Percentiles rank a stretch among this genome's conserved stretches.
phyloP scores from a whole-genome alignment of 1,140 invertebrate species.

The Drosophila subpulchrella region DNA sequence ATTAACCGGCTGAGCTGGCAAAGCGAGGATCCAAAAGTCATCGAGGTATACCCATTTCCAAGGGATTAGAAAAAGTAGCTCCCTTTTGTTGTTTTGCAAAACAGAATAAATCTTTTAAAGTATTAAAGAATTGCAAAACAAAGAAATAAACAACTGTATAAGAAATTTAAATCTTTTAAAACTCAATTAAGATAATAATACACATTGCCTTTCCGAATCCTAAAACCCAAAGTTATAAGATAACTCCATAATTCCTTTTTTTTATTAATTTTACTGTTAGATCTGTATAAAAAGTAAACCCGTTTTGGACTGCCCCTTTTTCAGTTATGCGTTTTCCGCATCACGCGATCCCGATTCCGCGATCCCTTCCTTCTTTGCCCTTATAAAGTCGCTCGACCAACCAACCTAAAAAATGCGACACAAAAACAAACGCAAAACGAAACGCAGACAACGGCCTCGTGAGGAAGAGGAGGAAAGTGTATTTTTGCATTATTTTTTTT shows the following conservation, averaged over 20 bases:
- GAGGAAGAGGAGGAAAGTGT: conserved; percentile 22
- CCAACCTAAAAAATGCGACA: conserved; percentile 25
- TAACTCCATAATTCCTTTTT: not conserved
- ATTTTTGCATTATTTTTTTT: conserved; percentile 59
- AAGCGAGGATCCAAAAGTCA: conserved; percentile 29
- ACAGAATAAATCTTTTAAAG: too few species aligned
- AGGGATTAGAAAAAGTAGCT: conserved; percentile 8
- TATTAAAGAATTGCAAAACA: too few species aligned
- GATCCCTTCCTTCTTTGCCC: conserved; percentile 42
- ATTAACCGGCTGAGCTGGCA: conserved; percentile 43
- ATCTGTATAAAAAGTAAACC: conserved; percentile 9
- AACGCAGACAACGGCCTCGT: conserved; percentile 15
- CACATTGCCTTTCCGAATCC: not conserved
- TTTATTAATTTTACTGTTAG: conserved; percentile 30
- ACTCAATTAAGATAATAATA: conserved; percentile 16
- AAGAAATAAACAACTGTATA: not conserved
- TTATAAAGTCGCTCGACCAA: conserved; percentile 49
- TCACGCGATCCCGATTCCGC: conserved; percentile 58
- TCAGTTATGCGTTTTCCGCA: conserved; percentile 39
- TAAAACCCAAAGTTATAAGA: not conserved
- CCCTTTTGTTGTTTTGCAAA: not conserved
- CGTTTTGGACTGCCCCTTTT: conserved; percentile 11
- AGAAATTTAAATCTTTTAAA: not conserved
- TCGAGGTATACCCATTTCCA: conserved; percentile 5
- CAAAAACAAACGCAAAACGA: conserved; percentile 42